Evolutionary conservation across 2,113 vertebrate species (phyloP).

Genomic region (Lampris megalopsis): DNA sequence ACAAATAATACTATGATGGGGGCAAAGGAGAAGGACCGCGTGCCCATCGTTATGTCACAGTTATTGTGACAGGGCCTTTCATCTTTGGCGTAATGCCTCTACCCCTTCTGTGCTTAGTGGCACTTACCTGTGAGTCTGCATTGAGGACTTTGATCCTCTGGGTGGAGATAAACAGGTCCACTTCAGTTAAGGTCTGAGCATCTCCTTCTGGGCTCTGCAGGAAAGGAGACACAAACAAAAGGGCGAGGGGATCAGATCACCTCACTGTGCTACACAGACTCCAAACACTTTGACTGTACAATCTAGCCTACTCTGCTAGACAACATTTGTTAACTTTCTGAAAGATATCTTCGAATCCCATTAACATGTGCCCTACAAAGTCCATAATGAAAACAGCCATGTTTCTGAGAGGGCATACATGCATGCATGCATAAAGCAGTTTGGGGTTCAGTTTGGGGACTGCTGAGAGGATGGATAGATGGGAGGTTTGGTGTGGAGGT

Average conservation of each 20-base stretch:
- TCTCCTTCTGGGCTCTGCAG: conserved; percentile 90
- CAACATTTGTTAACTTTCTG: conserved; percentile 4
- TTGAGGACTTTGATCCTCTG: conserved; percentile 98
- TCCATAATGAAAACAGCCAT: conserved; percentile 28
- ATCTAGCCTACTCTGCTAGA: not conserved
- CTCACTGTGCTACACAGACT: not conserved
- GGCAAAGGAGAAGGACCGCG: conserved; percentile 32
- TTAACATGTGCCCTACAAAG: conserved; percentile 2
- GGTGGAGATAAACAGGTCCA: conserved; percentile 96
- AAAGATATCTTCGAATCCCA: conserved; percentile 7
- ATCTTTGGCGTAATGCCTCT: not conserved
- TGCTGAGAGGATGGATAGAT: conserved; percentile 52
- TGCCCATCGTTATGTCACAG: conserved; percentile 37
- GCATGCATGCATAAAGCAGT: not conserved
- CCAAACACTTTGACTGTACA: not conserved
- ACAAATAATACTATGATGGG: conserved; percentile 14
- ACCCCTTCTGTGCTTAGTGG: not conserved
- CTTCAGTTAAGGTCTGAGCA: conserved; percentile 91
- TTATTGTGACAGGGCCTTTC: not conserved
- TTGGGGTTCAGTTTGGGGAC: conserved; percentile 17
- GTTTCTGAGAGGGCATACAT: conserved; percentile 9
- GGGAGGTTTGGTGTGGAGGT: conserved; percentile 46
- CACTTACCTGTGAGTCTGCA: conserved; percentile 93
- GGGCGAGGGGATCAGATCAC: conserved; percentile 12
- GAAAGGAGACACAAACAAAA: conserved; percentile 21